Base-by-base conservation (phyloP, 2,113 vertebrate genomes). In the Benitochromis conjunctus region DNA sequence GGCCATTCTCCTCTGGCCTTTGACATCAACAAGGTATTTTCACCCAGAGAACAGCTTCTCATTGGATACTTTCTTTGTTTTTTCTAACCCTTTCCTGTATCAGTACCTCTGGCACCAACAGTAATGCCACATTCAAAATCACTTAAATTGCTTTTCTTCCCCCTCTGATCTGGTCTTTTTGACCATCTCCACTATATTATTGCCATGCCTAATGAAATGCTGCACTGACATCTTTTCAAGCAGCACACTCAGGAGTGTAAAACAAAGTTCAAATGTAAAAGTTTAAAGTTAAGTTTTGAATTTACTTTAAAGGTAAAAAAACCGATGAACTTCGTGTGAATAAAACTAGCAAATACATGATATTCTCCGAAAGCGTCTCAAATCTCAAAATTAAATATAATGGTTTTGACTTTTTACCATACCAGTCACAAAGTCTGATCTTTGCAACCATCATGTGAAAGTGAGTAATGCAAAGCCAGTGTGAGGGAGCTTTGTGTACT, bases 331-430 rank as follows among this genome's bases (percentile, higher is more conserved):
- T 66, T 21, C 3, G 2, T 66, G 12, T 41, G 11, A 69, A 43
- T 69, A 43, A 69, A 24, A 43, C 38, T 6, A 43, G 3, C 3
- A 24, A 69, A 69, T 43, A 69, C 0, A 2, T 43, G n/a, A 69
- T 43, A 69, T 24, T 41, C 36, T 69, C 3, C 26, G 26, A 26
- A 26, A 26, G 26, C 26, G 26, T 26, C 26, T 26, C 26, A 26
- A 26, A 26, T 26, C 26, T 26, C 38, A 55, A 38, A 78, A 9
- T 5, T 13, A 77, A 53, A 53, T 74, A 0, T 78, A 10, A 34
- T 36, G 19, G 0, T n/a, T 54, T 34, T 78, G 48, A 36, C 6
- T 53, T 0, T 38, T 64, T 0, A 64, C 34, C 34, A 1, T 43
- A 43, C 2, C 11, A 43, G 64, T 69, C 5, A 69, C 64, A 43